Base-by-base conservation (phyloP, 2,888 invertebrate species). In the Cephus sareptanus region DNA sequence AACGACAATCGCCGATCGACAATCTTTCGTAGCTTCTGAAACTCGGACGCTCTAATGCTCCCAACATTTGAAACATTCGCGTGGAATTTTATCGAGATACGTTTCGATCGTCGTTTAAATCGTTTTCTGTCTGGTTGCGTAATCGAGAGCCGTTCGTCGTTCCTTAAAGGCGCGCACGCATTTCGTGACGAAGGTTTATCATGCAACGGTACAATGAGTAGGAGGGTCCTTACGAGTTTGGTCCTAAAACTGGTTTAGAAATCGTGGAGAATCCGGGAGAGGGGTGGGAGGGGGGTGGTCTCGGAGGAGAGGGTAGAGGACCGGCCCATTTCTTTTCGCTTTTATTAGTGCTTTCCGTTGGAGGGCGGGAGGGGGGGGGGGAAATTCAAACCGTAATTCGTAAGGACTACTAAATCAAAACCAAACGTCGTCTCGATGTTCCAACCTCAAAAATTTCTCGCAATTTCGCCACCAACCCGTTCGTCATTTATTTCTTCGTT, bases 121-220 rank as follows among this genome's bases (percentile, higher is more conserved):
- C 56, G 56, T 56, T 23, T 56, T 56, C 56, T 56, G 23, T 6
- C 56, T 56, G 9, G 23, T 56, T 56, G 56, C 56, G 56, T 23
- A 56, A 56, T 56, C 56, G 56, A 56, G 23, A 56, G 56, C 23
- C 56, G 23, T 23, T 56, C 56, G 56, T 56, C 56, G 56, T 23
- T 56, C 56, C 56, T 56, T 56, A 9, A 23, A 56, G 56, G 56
- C 23, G 56, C 56, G 56, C 23, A 56, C 74, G 74, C 71, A 13
- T 74, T 74, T 74, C 74, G 74, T 34, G 74, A 71, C 78, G 76
- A 34, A 73, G 71, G 33, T 71, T 76, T 75, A 70, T 40, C 77
- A 35, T n/a, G 85, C 90, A 91, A 91, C 91, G 91, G 91, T 90
- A 91, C 85, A 90, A 88, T 90, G 90, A 90, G 91, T 90, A 89